Evolutionary conservation across 2,888 invertebrate genomes (phyloP), one percentile per base, ranked within the genome.

Genomic region (Pemphredon lugubris): DNA sequence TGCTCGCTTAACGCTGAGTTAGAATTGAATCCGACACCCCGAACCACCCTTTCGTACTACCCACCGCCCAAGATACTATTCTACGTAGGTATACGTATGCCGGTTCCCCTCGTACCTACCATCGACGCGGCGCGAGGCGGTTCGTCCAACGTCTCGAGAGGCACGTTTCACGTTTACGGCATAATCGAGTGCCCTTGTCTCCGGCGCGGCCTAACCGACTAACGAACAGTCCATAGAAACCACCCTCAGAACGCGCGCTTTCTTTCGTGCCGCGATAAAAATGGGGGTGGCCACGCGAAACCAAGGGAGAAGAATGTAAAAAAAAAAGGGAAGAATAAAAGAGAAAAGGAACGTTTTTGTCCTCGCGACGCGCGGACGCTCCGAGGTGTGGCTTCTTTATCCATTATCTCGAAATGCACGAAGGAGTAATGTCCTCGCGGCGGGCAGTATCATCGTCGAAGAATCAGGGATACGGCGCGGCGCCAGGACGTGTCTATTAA

Each of bases 401-500:
- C n/a, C 34, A n/a, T 2, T 76, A 76, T 77, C 78, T 70, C 13
- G 40, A 58, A 48, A 42, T 50, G 64, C 74, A 67, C 70, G 54
- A 59, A 74, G n/a, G n/a, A 34, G n/a, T n/a, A 9, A 34, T n/a
- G 42, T 44, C 42, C 67, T 23, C 20, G 57, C 14, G 51, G 18
- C 13, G 14, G 37, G 2, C 5, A 20, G 30, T 73, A 73, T 73
- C 74, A 57, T 63, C 48, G 69, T 9, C 34, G 42, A 45, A 42
- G 51, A 48, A 75, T 75, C 75, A 47, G 65, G 65, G 61, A 70
- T 66, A 32, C 50, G 18, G 30, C 37, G 7, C 26, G 26, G 3
- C 4, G 47, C 48, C 37, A 42, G 58, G 69, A 77, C 67, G 71
- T 60, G 75, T 79, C 79, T 72, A 81, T 79, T 81, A 81, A 82